These are phyloP conservation scores for Lonchura striata DNA, from an alignment of 2,113 vertebrate species.

Conservation along the genomic window DNA sequence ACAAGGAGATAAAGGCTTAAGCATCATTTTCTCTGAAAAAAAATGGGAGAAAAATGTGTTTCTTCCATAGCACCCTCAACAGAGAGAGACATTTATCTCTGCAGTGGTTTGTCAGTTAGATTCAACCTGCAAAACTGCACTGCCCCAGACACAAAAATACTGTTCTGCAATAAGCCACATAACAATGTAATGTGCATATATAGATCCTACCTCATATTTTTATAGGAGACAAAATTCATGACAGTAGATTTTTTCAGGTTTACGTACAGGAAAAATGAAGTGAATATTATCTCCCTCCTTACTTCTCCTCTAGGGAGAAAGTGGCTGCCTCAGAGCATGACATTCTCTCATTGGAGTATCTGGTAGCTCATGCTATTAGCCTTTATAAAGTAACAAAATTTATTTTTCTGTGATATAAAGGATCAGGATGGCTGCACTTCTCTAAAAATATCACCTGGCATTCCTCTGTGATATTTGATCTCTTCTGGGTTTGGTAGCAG, in stretches of 20 bases:
- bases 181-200: fast-evolving
- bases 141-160: background rate
- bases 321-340: background rate
- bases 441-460: background rate
- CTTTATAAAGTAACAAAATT: background rate
- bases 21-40: background rate
- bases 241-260: background rate
- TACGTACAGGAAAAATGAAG: background rate
- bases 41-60: background rate
- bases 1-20: background rate
- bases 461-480: background rate
- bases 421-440: background rate
- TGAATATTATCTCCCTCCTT: background rate
- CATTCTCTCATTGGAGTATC: background rate
- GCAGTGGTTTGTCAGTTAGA: background rate
- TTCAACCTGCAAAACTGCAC: background rate
- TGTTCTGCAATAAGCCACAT: background rate
- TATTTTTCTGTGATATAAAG: background rate
- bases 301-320: background rate
- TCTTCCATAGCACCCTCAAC: background rate
- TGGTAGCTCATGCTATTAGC: background rate
- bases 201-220: background rate
- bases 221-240: background rate
- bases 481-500: background rate
- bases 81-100: background rate